phyloP scores from a whole-genome alignment of 2,797 vertebrate species.

The Harpagifer antarcticus region DNA sequence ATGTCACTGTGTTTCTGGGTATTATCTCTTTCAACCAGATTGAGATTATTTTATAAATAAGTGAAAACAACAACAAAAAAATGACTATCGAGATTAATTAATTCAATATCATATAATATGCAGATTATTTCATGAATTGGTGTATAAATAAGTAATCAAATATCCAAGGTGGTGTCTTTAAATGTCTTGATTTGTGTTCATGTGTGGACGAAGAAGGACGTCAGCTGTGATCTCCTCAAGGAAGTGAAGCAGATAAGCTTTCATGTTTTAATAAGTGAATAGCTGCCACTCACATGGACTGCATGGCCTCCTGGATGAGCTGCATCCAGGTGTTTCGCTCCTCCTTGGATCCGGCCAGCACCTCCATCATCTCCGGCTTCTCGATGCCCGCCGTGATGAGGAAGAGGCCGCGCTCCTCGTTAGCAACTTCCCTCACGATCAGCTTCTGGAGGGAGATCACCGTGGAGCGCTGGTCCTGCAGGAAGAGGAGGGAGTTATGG shows the following conservation, averaged over 20 bases:
- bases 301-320: slow-evolving; percentile 92
- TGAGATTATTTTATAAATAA: no score
- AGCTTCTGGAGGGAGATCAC: slow-evolving; percentile 97
- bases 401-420: slow-evolving; percentile 96
- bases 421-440: slow-evolving; percentile 96
- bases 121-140: no score
- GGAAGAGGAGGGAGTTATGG: not conserved
- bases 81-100: no score
- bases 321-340: slow-evolving; percentile 96
- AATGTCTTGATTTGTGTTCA: no score
- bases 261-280: not conserved
- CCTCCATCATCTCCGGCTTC: slow-evolving; percentile 96
- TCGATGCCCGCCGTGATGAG: slow-evolving; percentile 92
- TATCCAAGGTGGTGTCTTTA: no score
- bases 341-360: slow-evolving; percentile 92
- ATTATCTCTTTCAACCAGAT: no score
- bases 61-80: no score
- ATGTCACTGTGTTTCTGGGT: no score
- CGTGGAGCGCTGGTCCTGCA: slow-evolving; percentile 95
- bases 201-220: no score
- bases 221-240: no score
- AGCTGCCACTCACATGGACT: slow-evolving; percentile 89
- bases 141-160: no score
- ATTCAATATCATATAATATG: no score
- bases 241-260: not conserved